A percentile compares a stretch with the other conserved stretches of the same genome.
phyloP scores from a whole-genome alignment of 2,888 invertebrate species.

The Lepidocyrtinus sp. region DNA sequence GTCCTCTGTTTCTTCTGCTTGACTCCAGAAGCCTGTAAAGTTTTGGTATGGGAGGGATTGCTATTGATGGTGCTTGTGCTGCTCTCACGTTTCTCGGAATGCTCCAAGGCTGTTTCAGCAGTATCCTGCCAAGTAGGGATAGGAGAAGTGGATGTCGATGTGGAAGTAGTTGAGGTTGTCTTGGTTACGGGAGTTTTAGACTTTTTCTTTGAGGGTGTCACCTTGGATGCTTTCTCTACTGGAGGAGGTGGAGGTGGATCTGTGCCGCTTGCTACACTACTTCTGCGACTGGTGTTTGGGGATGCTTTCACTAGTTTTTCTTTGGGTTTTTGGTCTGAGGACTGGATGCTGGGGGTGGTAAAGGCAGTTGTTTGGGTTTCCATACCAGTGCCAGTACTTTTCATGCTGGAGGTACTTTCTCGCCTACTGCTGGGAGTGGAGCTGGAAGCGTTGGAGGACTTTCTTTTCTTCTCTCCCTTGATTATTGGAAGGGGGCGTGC shows the following conservation, averaged over 20 bases:
- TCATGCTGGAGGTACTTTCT: constrained; percentile 53
- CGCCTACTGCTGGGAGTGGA: constrained; percentile 34
- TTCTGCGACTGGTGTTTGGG: constrained; percentile 16
- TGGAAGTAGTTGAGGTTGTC: constrained; percentile 56
- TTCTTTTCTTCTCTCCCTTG: constrained; percentile 57
- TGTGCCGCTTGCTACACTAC: not conserved
- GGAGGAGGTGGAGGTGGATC: not conserved
- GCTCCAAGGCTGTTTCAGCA: constrained; percentile 14
- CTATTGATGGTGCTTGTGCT: no score
- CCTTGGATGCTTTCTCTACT: constrained; percentile 12
- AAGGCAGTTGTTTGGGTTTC: constrained; percentile 31
- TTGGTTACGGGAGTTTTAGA: no score
- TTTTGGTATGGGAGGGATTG: constrained; percentile 14
- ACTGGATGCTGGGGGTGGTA: constrained; percentile 17
- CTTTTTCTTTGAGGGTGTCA: not conserved
- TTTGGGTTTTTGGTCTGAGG: no score
- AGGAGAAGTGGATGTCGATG: constrained; percentile 61
- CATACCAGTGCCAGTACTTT: constrained; percentile 36
- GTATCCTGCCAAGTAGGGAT: constrained; percentile 46
- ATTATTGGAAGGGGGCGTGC: constrained; percentile 29
- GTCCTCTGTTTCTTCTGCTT: constrained; percentile 43
- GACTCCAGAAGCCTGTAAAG: constrained; percentile 24
- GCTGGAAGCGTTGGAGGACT: constrained; percentile 48
- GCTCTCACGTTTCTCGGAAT: constrained; percentile 35
- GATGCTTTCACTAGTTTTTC: no score